Conservation (phyloP, 2,797 vertebrate species). For the Pteropus rufus region DNA sequence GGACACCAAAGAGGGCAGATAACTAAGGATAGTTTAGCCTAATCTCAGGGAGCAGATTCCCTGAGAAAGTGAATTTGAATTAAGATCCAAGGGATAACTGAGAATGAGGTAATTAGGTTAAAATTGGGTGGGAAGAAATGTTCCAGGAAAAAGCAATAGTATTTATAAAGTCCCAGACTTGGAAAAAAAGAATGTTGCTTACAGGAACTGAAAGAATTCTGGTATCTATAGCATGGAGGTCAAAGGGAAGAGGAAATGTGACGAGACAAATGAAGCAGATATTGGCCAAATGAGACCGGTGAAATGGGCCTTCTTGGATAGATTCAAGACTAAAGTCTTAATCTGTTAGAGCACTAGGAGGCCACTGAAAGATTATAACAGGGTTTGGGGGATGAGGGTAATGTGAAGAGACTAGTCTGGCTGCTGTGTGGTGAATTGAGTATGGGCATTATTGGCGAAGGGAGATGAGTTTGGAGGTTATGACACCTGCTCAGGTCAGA, state of each 20-base stretch:
- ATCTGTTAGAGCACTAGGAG: neutral
- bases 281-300: neutral
- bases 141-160: neutral
- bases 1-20: neutral
- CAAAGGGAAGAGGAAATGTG: neutral
- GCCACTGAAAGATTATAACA: neutral
- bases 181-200: neutral
- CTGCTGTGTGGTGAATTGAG: neutral
- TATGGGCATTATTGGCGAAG: neutral
- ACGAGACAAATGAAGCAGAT: neutral
- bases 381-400: fast-evolving
- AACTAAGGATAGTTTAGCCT: neutral
- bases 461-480: neutral
- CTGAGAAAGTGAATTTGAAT: neutral
- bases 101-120: neutral
- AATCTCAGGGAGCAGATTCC: neutral
- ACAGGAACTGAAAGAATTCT: neutral
- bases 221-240: neutral
- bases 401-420: neutral
- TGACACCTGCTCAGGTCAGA: neutral
- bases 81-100: neutral
- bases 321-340: neutral
- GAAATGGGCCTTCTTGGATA: neutral
- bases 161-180: neutral
- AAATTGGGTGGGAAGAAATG: neutral